Conservation (phyloP, 2,113 vertebrate species). For the Mirza zaza region DNA sequence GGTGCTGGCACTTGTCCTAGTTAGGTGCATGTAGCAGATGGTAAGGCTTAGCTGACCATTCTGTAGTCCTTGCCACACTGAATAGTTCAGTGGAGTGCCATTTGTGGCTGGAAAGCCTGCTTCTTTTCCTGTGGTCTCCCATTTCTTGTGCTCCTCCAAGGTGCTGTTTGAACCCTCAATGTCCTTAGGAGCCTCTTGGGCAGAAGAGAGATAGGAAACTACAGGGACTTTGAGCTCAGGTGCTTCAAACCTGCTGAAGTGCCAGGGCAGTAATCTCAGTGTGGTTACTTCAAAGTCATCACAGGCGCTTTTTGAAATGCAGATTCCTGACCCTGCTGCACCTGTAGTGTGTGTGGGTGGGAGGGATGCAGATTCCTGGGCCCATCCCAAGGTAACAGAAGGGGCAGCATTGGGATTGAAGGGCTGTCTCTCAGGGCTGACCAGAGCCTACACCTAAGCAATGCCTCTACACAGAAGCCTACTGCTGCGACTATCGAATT, state of each 20-base stretch:
- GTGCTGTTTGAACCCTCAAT: background rate
- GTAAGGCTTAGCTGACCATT: background rate
- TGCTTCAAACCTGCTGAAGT: background rate
- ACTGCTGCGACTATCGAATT: rapidly evolving
- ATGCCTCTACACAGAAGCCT: background rate
- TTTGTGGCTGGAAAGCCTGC: background rate
- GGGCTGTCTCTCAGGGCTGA: background rate
- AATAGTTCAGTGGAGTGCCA: background rate
- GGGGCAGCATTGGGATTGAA: background rate
- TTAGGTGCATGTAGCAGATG: no score
- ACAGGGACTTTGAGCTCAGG: background rate
- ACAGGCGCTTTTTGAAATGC: background rate
- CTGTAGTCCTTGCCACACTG: background rate
- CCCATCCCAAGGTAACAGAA: background rate
- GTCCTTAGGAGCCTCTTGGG: background rate
- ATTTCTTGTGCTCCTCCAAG: background rate
- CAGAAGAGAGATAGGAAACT: background rate
- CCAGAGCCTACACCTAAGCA: rapidly evolving
- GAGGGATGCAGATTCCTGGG: background rate
- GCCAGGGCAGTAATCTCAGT: background rate
- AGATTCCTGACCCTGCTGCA: background rate
- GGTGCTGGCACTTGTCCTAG: background rate
- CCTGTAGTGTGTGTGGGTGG: no score
- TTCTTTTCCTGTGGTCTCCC: background rate
- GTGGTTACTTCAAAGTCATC: background rate